phyloP scores from a whole-genome alignment of 2,113 vertebrate species.

The Azemiops feae region DNA sequence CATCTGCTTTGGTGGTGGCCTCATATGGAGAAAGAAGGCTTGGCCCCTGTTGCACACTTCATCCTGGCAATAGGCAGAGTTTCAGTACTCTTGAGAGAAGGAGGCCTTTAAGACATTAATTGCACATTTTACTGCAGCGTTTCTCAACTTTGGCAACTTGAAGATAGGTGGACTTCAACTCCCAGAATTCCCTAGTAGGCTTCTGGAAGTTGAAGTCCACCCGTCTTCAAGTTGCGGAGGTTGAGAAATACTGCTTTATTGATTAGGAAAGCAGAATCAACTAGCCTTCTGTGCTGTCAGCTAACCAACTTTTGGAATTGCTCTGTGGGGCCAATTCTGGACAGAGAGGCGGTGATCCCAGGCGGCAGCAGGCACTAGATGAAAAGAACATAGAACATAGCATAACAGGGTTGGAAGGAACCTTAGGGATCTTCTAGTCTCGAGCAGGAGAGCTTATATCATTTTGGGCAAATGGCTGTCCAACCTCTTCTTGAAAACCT shows the following conservation, averaged over 20 bases:
- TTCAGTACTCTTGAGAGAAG: not conserved
- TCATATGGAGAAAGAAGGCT: too few relatives aligned
- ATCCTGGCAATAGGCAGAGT: not conserved
- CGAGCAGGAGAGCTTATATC: too few relatives aligned
- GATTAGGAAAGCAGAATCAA: not conserved
- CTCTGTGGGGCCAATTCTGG: too few relatives aligned
- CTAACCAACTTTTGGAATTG: not conserved
- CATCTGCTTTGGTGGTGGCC: not conserved
- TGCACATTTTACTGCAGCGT: too few relatives aligned
- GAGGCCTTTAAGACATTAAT: not conserved
- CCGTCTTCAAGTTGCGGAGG: not conserved
- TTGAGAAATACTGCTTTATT: not conserved
- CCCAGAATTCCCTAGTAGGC: not conserved
- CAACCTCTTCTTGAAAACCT: too few relatives aligned
- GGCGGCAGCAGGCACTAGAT: too few relatives aligned
- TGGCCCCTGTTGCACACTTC: not conserved
- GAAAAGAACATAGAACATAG: too few relatives aligned
- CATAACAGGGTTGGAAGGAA: too few relatives aligned
- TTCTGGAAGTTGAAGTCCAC: too few relatives aligned
- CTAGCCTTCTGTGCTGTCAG: not conserved
- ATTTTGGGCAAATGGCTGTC: too few relatives aligned
- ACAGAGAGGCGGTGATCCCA: too few relatives aligned
- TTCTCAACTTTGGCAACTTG: not conserved
- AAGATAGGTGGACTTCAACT: not conserved
- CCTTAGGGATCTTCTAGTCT: too few relatives aligned